phyloP scores from a whole-genome alignment of 2,797 vertebrate genomes.

The Cercopithecus diana region DNA sequence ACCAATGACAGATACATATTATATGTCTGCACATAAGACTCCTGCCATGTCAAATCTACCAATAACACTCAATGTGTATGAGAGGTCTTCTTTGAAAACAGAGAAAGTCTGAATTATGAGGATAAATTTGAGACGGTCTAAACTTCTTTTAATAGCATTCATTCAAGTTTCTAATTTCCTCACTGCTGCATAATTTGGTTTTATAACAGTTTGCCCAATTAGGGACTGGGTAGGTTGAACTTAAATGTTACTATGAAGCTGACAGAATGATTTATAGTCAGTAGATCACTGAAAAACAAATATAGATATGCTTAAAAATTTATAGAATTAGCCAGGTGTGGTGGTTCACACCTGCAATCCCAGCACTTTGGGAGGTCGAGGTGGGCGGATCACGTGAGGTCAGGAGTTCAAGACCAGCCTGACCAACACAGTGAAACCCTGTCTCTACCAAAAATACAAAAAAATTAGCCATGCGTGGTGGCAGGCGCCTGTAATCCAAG shows the following conservation, averaged over 20 bases:
- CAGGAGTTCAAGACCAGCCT: too few relatives aligned
- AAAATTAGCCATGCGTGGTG: too few relatives aligned
- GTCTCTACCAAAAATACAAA: too few relatives aligned
- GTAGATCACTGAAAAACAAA: conserved; percentile 45
- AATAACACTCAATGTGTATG: neutral
- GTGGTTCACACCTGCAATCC: too few relatives aligned
- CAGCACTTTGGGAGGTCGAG: too few relatives aligned
- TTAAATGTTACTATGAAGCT: conserved; percentile 44
- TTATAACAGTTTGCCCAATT: conserved; percentile 42
- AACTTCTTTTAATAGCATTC: conserved; percentile 35
- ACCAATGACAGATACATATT: neutral
- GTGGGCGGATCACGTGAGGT: too few relatives aligned
- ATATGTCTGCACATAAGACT: neutral
- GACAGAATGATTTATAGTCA: conserved; percentile 45
- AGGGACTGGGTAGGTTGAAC: conserved; percentile 13
- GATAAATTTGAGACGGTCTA: conserved; percentile 1
- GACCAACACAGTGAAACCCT: too few relatives aligned
- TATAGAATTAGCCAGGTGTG: neutral
- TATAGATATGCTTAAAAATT: conserved; percentile 49
- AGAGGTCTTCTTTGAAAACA: neutral
- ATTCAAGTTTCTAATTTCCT: conserved; percentile 19
- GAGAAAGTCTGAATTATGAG: neutral
- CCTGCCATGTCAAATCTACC: neutral
- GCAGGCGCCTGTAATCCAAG: too few relatives aligned
- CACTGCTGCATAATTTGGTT: conserved; percentile 50